Percentiles rank a stretch among this genome's conserved stretches.
Conservation (phyloP, 92 coral and sea anemone genomes). For the Parazoanthus darwini region DNA sequence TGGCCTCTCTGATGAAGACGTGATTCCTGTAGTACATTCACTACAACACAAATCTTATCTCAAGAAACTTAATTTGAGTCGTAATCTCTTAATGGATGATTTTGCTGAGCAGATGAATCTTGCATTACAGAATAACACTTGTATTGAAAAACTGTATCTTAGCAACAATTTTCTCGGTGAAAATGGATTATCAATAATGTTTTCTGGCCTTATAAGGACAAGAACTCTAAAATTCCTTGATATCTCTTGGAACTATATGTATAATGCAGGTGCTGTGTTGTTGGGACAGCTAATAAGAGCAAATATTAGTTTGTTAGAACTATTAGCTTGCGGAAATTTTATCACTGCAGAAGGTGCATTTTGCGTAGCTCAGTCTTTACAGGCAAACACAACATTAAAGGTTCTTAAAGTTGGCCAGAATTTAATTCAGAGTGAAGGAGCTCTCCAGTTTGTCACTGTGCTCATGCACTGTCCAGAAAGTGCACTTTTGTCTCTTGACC, state of each 20-base stretch:
- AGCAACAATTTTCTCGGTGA: constrained; percentile 75
- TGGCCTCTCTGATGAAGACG: constrained; percentile 64
- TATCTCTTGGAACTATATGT: constrained; percentile 92
- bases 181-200: constrained; percentile 68
- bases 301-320: constrained; percentile 59
- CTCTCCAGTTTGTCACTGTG: constrained; percentile 52
- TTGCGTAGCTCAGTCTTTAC: constrained; percentile 62
- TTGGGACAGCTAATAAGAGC: constrained; percentile 62
- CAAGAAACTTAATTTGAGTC: constrained; percentile 67
- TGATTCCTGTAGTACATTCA: constrained; percentile 45
- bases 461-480: constrained; percentile 36
- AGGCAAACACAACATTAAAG: constrained; percentile 60
- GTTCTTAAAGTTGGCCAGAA: constrained; percentile 78
- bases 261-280: constrained; percentile 74
- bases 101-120: constrained; percentile 57
- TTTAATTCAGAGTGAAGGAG: constrained; percentile 78
- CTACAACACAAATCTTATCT: constrained; percentile 51
- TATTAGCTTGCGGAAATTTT: constrained; percentile 81
- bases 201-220: constrained; percentile 60
- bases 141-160: constrained; percentile 62
- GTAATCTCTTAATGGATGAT: constrained; percentile 68
- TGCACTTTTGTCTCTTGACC: constrained; percentile 64
- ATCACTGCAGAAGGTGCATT: constrained; percentile 72
- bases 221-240: constrained; percentile 64
- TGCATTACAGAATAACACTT: constrained; percentile 47